phyloP scores from a whole-genome alignment of 1,140 invertebrate species.

The Drosophila leontia region DNA sequence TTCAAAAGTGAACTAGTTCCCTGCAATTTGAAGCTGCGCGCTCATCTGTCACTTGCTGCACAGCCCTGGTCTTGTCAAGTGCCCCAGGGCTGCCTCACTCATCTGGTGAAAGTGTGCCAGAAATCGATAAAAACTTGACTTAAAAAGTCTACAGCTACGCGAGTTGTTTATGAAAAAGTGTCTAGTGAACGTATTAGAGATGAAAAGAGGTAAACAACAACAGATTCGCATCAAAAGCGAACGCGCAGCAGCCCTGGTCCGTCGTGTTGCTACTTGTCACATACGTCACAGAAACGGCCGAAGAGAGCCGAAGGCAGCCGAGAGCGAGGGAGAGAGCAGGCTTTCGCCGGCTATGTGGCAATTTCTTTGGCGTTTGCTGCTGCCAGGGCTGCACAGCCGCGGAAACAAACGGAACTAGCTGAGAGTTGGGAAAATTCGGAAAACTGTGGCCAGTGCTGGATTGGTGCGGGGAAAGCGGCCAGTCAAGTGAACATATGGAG shows the following conservation, averaged over 20 bases:
- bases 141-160: background rate
- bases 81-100: background rate
- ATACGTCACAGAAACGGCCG: constrained; percentile 7
- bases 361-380: constrained; percentile 35
- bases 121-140: background rate
- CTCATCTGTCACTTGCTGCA: background rate
- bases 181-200: background rate
- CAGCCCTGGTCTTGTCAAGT: background rate
- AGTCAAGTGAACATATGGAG: constrained; percentile 9
- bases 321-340: constrained; percentile 47
- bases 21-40: constrained; percentile 7
- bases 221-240: background rate
- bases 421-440: background rate
- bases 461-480: background rate
- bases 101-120: background rate
- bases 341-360: constrained; percentile 69
- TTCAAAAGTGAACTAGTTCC: background rate
- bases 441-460: background rate
- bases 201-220: background rate
- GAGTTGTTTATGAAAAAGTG: background rate
- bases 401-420: background rate
- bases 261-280: constrained; percentile 5
- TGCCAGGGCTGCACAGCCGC: constrained; percentile 2
- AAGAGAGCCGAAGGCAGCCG: constrained; percentile 12
- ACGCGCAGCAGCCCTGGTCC: constrained; percentile 9